These are phyloP conservation scores for Tragelaphus imberbis DNA, from an alignment of 2,113 vertebrate genomes.

Conservation along the genomic window DNA sequence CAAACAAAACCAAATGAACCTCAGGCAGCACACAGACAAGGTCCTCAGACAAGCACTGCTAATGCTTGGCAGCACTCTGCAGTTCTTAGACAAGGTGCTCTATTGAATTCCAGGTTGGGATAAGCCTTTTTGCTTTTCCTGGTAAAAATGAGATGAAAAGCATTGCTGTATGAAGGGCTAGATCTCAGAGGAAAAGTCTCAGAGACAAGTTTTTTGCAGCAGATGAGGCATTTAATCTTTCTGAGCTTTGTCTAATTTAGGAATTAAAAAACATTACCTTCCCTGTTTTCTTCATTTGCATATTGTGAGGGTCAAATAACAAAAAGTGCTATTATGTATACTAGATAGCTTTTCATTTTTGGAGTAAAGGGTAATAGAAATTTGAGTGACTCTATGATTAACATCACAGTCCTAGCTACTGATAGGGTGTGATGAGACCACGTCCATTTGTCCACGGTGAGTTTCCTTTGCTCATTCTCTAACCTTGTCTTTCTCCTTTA, in stretches of 20 bases:
- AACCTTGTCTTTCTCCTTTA: neutral
- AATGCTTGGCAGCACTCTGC: conserved; percentile 1
- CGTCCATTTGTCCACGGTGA: neutral
- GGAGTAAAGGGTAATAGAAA: neutral
- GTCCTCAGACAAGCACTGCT: neutral
- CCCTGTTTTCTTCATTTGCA: neutral
- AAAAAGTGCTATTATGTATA: neutral
- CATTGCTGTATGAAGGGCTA: neutral
- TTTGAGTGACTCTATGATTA: neutral
- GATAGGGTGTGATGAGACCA: too few relatives aligned
- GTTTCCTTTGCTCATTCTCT: neutral
- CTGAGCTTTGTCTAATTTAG: neutral
- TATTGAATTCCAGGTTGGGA: neutral
- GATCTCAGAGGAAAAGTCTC: neutral
- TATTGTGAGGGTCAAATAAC: neutral
- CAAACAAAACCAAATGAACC: conserved; percentile 47
- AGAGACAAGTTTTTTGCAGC: neutral
- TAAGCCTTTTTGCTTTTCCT: neutral
- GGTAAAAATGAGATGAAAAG: neutral
- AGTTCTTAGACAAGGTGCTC: neutral
- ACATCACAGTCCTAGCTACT: neutral
- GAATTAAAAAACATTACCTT: neutral
- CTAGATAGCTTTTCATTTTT: neutral
- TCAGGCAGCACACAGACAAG: neutral
- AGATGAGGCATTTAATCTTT: neutral